phyloP scores from a whole-genome alignment of 2,797 vertebrate species.

The Characodon lateralis region DNA sequence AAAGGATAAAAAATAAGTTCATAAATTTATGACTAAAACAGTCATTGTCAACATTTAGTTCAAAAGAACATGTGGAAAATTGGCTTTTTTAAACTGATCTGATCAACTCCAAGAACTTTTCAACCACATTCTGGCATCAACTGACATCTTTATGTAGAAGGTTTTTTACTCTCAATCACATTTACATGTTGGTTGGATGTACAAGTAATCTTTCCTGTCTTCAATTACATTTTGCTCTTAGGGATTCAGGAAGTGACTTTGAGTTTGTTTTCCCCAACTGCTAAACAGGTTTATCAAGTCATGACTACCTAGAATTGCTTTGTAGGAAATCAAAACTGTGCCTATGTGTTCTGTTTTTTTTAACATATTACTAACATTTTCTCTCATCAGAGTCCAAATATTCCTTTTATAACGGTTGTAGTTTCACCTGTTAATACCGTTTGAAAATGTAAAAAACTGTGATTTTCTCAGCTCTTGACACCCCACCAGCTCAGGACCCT shows the following conservation, averaged over 20 bases:
- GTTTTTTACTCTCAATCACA: no score
- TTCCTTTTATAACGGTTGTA: conserved; percentile 17
- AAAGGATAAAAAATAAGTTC: neutral
- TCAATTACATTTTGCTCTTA: no score
- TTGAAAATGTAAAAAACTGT: conserved; percentile 54
- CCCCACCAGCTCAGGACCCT: conserved; percentile 69
- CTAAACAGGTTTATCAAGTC: neutral
- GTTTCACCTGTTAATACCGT: conserved; percentile 25
- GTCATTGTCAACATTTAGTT: neutral
- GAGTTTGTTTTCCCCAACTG: neutral
- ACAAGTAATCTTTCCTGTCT: no score
- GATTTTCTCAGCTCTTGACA: conserved; percentile 67
- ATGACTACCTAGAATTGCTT: neutral
- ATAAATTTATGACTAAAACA: neutral
- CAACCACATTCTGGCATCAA: neutral
- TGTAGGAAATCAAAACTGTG: neutral
- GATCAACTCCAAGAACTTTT: neutral
- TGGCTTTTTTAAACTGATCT: neutral
- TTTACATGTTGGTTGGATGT: no score
- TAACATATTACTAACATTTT: neutral
- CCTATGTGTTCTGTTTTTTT: neutral
- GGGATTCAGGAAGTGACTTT: neutral
- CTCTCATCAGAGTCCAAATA: neutral
- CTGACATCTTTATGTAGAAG: neutral
- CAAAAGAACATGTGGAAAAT: neutral